phyloP scores from a whole-genome alignment of 2,797 vertebrate genomes.

The Enteromius argenteus region DNA sequence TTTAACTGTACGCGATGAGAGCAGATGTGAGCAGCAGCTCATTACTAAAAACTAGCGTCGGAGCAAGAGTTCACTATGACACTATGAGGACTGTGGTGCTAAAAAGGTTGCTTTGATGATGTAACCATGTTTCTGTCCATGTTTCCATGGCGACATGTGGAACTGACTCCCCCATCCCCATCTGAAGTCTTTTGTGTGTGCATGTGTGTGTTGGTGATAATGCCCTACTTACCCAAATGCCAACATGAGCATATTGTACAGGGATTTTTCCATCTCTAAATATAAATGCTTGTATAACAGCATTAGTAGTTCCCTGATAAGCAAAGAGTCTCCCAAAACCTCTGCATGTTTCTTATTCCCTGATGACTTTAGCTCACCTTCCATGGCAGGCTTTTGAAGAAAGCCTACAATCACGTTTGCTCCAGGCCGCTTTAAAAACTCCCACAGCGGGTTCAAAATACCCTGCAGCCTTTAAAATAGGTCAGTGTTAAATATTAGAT shows the following conservation, averaged over 20 bases:
- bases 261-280: conserved; percentile 41
- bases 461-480: conserved; percentile 61
- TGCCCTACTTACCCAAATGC: conserved; percentile 55
- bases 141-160: conserved; percentile 45
- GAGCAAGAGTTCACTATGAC: conserved; percentile 13
- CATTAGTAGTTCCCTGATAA: conserved; percentile 26
- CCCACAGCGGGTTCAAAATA: conserved; percentile 46
- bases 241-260: conserved; percentile 27
- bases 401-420: neutral
- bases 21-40: conserved; percentile 15
- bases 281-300: conserved; percentile 19
- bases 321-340: conserved; percentile 17
- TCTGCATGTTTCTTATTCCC: conserved; percentile 12
- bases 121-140: conserved; percentile 33
- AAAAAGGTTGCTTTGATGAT: conserved; percentile 16
- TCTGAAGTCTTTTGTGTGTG: conserved; percentile 22
- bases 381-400: conserved; percentile 27
- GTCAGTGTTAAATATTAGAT: conserved; percentile 65
- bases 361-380: conserved; percentile 13
- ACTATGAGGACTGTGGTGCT: neutral
- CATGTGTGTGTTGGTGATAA: conserved; percentile 25
- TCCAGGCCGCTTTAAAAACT: conserved; percentile 47
- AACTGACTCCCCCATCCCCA: neutral
- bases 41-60: neutral
- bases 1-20: neutral